phyloP scores from a whole-genome alignment of 2,888 invertebrate genomes.

The Anodontia alba region DNA sequence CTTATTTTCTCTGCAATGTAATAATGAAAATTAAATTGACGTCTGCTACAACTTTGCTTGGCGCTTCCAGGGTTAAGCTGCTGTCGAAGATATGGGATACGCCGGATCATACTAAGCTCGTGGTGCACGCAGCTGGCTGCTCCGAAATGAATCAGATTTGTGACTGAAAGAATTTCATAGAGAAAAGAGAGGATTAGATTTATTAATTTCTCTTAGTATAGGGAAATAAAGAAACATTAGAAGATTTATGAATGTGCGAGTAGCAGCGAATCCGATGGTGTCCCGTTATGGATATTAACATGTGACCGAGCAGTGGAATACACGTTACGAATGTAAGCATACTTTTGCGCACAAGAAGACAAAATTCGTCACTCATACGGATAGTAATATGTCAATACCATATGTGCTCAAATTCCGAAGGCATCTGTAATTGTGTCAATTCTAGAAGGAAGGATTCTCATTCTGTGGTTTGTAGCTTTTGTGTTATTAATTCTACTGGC shows the following conservation, averaged over 20 bases:
- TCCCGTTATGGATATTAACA: neutral
- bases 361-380: neutral
- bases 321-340: too few relatives aligned
- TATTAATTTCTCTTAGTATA: neutral
- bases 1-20: too few relatives aligned
- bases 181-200: neutral
- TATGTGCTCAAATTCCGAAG: neutral
- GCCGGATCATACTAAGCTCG: neutral
- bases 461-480: slow-evolving; percentile 7
- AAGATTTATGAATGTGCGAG: neutral
- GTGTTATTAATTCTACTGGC: slow-evolving; percentile 7
- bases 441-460: neutral
- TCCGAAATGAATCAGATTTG: slow-evolving; percentile 6
- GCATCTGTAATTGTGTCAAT: neutral
- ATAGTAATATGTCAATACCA: neutral
- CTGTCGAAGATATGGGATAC: neutral
- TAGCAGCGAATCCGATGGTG: neutral
- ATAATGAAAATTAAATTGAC: too few relatives aligned
- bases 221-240: neutral
- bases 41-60: too few relatives aligned
- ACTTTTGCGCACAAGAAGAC: too few relatives aligned
- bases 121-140: neutral
- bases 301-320: neutral
- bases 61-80: neutral
- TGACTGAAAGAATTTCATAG: neutral